Conservation (phyloP, 2,113 vertebrate species). For the Pollimyrus isidori region DNA sequence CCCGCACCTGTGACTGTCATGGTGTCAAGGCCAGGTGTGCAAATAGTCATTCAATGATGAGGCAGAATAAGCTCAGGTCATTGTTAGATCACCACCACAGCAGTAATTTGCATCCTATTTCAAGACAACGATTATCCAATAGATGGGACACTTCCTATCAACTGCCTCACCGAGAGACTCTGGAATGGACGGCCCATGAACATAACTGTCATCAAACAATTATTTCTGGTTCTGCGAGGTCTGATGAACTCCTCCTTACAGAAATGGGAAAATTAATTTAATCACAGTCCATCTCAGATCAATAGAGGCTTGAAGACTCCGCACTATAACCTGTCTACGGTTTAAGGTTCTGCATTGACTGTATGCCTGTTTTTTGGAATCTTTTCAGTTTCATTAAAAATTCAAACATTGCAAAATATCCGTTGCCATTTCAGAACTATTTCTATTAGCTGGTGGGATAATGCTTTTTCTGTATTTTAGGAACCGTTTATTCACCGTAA, state of each 20-base stretch:
- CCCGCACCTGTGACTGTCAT: background rate
- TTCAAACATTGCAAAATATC: background rate
- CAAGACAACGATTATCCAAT: background rate
- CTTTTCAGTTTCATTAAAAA: background rate
- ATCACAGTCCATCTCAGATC: background rate
- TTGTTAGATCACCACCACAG: background rate
- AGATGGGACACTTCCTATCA: background rate
- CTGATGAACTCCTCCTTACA: background rate
- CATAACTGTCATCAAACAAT: background rate
- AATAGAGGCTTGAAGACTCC: background rate
- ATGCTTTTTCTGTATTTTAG: background rate
- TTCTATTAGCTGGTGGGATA: background rate
- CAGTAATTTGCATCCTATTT: background rate
- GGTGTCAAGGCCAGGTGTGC: too few relatives aligned
- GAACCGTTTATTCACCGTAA: background rate
- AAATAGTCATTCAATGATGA: too few relatives aligned
- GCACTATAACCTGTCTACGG: background rate
- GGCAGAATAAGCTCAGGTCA: background rate
- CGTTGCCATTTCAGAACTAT: background rate
- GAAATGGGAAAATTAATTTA: background rate
- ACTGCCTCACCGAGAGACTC: background rate
- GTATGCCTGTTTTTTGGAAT: background rate
- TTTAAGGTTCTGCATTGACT: background rate
- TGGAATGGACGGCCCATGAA: background rate
- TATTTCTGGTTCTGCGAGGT: background rate